phyloP scores from a whole-genome alignment of 2,797 vertebrate species.

The Silurus aristotelis region DNA sequence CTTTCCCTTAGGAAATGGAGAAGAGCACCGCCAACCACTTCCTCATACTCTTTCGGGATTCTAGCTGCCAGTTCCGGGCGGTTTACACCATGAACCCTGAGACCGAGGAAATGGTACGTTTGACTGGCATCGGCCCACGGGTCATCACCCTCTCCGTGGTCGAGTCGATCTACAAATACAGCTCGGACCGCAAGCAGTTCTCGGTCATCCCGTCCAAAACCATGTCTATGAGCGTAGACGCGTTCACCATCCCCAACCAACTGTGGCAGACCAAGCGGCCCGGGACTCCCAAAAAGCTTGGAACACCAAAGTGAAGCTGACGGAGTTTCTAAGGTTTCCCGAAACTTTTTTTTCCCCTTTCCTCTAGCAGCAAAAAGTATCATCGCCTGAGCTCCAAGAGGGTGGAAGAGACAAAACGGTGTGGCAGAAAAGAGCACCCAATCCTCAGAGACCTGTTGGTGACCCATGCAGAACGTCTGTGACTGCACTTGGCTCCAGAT shows the following conservation, averaged over 20 bases:
- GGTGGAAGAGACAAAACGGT: background rate
- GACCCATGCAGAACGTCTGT: background rate
- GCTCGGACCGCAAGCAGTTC: constrained; percentile 93
- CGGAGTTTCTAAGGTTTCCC: constrained; percentile 51
- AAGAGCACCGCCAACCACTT: constrained; percentile 89
- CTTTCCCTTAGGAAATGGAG: constrained; percentile 82
- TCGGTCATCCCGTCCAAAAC: constrained; percentile 91
- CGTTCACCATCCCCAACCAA: constrained; percentile 89
- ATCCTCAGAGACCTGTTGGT: background rate
- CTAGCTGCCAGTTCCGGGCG: constrained; percentile 90
- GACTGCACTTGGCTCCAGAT: constrained; percentile 16
- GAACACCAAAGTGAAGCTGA: constrained; percentile 83
- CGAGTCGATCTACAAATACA: constrained; percentile 92
- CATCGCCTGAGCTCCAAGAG: constrained; percentile 1
- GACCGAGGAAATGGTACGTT: constrained; percentile 84
- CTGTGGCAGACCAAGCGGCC: constrained; percentile 90
- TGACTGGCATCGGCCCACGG: constrained; percentile 86
- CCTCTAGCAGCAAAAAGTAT: constrained; percentile 21
- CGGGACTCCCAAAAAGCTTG: constrained; percentile 87
- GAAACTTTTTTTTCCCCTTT: constrained; percentile 43
- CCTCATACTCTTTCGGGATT: constrained; percentile 90
- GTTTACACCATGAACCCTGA: constrained; percentile 88
- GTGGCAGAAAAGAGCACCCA: background rate
- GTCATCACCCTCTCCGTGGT: constrained; percentile 81
- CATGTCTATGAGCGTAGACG: constrained; percentile 94